Evolutionary conservation across 2,797 vertebrate genomes (phyloP).

Genomic region (Lindbergichthys nudifrons): DNA sequence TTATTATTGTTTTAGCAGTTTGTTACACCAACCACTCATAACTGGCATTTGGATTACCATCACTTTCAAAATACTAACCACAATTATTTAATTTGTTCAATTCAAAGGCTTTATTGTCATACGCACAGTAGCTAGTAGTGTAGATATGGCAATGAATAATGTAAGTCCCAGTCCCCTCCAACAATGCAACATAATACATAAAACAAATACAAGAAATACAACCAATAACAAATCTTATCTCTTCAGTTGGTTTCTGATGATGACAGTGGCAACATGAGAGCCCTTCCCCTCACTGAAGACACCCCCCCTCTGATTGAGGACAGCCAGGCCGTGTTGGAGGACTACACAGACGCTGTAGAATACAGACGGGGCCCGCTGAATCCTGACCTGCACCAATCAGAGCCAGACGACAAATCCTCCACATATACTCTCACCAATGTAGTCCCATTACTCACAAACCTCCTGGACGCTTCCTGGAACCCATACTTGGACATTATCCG

Average conservation of each 20-base stretch:
- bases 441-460: constrained; percentile 68
- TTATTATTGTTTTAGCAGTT: no score
- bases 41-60: no score
- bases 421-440: constrained; percentile 82
- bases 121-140: no score
- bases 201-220: no score
- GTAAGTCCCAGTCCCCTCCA: no score
- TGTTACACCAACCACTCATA: no score
- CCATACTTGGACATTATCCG: constrained; percentile 72
- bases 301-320: constrained; percentile 70
- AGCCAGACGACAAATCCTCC: constrained; percentile 78
- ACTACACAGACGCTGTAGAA: constrained; percentile 75
- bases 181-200: no score
- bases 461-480: constrained; percentile 73
- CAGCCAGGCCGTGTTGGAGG: constrained; percentile 76
- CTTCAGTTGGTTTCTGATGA: constrained; percentile 72
- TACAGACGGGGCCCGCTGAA: constrained; percentile 74
- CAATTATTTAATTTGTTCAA: no score
- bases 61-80: no score
- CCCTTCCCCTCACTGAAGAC: constrained; percentile 69
- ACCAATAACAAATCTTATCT: no score
- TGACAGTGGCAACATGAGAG: constrained; percentile 76
- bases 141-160: no score
- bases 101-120: no score
- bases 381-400: constrained; percentile 79